Conservation (phyloP, 2,888 invertebrate genomes). For the Andrena praecox region DNA sequence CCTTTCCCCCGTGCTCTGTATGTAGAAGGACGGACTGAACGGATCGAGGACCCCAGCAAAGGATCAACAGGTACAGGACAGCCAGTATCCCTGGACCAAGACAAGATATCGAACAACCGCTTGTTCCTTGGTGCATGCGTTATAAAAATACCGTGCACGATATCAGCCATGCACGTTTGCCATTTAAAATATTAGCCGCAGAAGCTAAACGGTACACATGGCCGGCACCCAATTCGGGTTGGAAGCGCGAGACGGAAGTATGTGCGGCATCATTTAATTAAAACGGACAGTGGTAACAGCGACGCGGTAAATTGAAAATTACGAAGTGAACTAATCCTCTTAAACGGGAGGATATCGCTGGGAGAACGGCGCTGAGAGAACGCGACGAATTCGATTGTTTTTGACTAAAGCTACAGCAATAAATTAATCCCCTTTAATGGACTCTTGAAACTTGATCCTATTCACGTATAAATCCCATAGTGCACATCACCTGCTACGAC, state of each 20-base stretch:
- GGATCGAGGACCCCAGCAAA: slow-evolving; percentile 56
- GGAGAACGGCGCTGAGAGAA: slow-evolving; percentile 5
- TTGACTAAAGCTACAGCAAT: slow-evolving; percentile 48
- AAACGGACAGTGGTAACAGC: slow-evolving; percentile 34
- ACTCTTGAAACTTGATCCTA: slow-evolving; percentile 22
- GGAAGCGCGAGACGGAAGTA: slow-evolving; percentile 14
- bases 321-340: slow-evolving; percentile 57
- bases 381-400: slow-evolving; percentile 51
- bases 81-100: slow-evolving; percentile 36
- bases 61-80: slow-evolving; percentile 74
- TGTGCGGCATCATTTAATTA: slow-evolving; percentile 50
- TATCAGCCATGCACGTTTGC: not conserved
- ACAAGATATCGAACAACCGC: slow-evolving; percentile 14
- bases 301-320: slow-evolving; percentile 58
- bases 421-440: slow-evolving; percentile 57
- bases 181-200: not conserved
- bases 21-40: slow-evolving; percentile 46
- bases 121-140: not conserved
- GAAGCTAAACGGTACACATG: not conserved
- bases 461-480: slow-evolving; percentile 43
- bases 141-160: not conserved
- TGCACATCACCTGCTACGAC: not conserved
- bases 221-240: not conserved
- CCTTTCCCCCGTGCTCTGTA: not conserved
- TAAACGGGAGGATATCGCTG: slow-evolving; percentile 51